Evolutionary conservation across 2,888 invertebrate species (phyloP).

Genomic region (Melipona bicolor): DNA sequence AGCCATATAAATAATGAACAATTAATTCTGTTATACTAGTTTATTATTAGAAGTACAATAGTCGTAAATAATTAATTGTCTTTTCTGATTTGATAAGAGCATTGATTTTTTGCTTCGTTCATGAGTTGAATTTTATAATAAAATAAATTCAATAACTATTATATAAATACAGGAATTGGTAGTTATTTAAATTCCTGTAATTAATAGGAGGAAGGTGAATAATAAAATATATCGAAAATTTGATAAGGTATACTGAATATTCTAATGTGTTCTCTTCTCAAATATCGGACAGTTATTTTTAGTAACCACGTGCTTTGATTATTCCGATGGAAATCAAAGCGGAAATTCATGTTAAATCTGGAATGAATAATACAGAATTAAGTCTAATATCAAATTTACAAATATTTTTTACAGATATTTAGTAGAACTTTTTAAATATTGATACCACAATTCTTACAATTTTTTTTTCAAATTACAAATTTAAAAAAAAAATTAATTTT

Average conservation of each 20-base stretch:
- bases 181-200: not conserved
- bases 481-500: too few relatives aligned
- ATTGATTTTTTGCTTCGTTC: not conserved
- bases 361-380: conserved; percentile 26
- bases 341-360: conserved; percentile 41
- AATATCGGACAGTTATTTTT: conserved; percentile 73
- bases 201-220: not conserved
- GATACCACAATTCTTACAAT: not conserved
- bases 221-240: conserved; percentile 13
- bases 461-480: not conserved
- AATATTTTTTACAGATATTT: not conserved
- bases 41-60: not conserved
- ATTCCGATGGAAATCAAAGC: conserved; percentile 42
- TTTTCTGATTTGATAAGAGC: not conserved
- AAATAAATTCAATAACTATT: not conserved
- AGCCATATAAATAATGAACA: not conserved
- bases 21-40: not conserved
- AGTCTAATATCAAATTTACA: not conserved
- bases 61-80: not conserved
- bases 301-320: conserved; percentile 70
- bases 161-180: not conserved
- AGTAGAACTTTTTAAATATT: not conserved
- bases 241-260: conserved; percentile 31
- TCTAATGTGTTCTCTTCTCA: conserved; percentile 56
- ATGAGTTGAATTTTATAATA: not conserved